Conservation (phyloP, 2,888 invertebrate genomes). For the Zygaena filipendulae region DNA sequence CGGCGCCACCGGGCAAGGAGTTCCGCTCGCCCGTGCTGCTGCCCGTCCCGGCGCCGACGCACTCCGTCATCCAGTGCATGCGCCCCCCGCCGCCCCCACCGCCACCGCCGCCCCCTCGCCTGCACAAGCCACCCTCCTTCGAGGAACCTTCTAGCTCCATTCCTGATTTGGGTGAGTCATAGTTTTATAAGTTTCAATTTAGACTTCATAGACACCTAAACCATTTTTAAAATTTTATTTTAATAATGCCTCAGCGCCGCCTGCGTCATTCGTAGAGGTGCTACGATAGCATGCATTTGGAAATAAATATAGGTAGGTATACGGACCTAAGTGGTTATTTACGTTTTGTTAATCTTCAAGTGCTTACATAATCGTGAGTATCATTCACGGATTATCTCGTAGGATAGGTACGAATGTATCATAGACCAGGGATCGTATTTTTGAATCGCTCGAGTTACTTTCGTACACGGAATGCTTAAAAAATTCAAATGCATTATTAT, state of each 20-base stretch:
- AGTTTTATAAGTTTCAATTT: slow-evolving; percentile 1
- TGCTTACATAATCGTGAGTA: too few species aligned
- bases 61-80: slow-evolving; percentile 64
- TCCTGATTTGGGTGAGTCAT: slow-evolving; percentile 84
- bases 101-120: slow-evolving; percentile 60
- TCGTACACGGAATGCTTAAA: too few species aligned
- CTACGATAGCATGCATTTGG: slow-evolving; percentile 2
- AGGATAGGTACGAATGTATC: too few species aligned
- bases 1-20: slow-evolving; percentile 60
- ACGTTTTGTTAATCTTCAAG: too few species aligned
- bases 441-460: too few species aligned
- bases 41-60: slow-evolving; percentile 39
- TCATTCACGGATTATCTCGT: too few species aligned
- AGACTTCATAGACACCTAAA: slow-evolving; percentile 9
- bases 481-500: too few species aligned
- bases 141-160: slow-evolving; percentile 90
- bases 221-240: slow-evolving; percentile 10
- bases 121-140: slow-evolving; percentile 64
- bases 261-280: too few species aligned
- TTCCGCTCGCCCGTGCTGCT: slow-evolving; percentile 55
- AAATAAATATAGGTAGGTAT: background rate
- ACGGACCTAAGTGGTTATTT: too few species aligned
- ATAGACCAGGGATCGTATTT: too few species aligned
- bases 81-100: slow-evolving; percentile 61
- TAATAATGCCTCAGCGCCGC: slow-evolving; percentile 1